These are phyloP conservation scores for Platynereis dumerilii DNA, from an alignment of 2,888 invertebrate species.

Conservation along the genomic window DNA sequence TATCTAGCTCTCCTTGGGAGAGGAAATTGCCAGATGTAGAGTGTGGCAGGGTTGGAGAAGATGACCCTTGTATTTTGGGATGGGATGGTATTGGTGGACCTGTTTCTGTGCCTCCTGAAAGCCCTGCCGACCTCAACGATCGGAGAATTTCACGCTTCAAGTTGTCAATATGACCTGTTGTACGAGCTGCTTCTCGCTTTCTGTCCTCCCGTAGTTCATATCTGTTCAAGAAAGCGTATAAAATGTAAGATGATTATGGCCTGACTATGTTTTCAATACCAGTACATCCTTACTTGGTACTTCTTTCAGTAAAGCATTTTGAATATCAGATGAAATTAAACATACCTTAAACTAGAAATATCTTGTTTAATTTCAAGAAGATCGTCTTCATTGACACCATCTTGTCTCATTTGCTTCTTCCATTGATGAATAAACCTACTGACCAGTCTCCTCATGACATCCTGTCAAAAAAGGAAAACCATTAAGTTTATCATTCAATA, in stretches of 20 bases:
- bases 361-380: constrained; percentile 69
- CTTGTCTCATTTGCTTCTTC: constrained; percentile 67
- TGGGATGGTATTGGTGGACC: constrained; percentile 19
- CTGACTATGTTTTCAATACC: no score
- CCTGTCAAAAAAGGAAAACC: constrained; percentile 45
- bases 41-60: constrained; percentile 20
- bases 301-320: no score
- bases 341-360: constrained; percentile 68
- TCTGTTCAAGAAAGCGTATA: constrained; percentile 43
- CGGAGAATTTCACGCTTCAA: constrained; percentile 65
- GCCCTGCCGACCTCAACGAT: constrained; percentile 44
- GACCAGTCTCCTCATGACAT: constrained; percentile 67
- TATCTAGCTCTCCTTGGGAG: constrained; percentile 52
- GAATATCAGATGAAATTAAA: no score
- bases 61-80: not conserved
- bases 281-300: no score
- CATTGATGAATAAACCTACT: constrained; percentile 66
- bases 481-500: not conserved
- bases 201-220: constrained; percentile 68
- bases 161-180: constrained; percentile 65
- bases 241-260: no score
- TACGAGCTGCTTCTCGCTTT: constrained; percentile 64
- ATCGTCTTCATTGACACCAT: constrained; percentile 69
- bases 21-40: constrained; percentile 38
- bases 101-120: constrained; percentile 18